Conservation (phyloP, 2,797 vertebrate genomes). For the Podargus strigoides region DNA sequence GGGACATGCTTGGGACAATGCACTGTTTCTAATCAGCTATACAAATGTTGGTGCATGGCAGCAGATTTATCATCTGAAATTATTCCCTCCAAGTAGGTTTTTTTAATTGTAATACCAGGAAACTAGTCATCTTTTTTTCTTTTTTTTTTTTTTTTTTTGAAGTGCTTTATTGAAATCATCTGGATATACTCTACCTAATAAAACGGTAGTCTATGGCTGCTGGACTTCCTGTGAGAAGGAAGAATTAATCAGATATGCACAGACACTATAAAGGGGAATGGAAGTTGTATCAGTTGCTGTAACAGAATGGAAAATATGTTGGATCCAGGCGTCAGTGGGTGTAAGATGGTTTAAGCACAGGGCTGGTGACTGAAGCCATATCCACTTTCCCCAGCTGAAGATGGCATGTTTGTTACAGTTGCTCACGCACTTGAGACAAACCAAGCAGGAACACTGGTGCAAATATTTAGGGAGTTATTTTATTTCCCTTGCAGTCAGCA, state of each 20-base stretch:
- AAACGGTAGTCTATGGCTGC: slow-evolving; percentile 49
- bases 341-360: neutral
- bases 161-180: slow-evolving; percentile 75
- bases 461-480: neutral
- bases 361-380: neutral
- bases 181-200: slow-evolving; percentile 70
- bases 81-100: slow-evolving; percentile 59
- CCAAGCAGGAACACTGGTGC: neutral
- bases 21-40: slow-evolving; percentile 54
- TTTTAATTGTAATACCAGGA: slow-evolving; percentile 69
- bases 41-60: slow-evolving; percentile 63
- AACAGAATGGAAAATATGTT: neutral
- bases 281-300: slow-evolving; percentile 28
- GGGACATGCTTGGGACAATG: slow-evolving; percentile 1
- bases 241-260: slow-evolving; percentile 37
- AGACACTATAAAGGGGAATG: neutral
- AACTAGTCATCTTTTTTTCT: slow-evolving; percentile 37
- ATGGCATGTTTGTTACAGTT: neutral
- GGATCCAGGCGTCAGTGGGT: neutral
- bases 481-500: neutral
- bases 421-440: fast-evolving
- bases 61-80: slow-evolving; percentile 69
- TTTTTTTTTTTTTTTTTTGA: neutral
- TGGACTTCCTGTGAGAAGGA: slow-evolving; percentile 68
- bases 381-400: neutral